Percentiles rank a stretch among this genome's conserved stretches.
phyloP scores from a whole-genome alignment of 2,888 invertebrate genomes.

The Trichopria drosophilae region DNA sequence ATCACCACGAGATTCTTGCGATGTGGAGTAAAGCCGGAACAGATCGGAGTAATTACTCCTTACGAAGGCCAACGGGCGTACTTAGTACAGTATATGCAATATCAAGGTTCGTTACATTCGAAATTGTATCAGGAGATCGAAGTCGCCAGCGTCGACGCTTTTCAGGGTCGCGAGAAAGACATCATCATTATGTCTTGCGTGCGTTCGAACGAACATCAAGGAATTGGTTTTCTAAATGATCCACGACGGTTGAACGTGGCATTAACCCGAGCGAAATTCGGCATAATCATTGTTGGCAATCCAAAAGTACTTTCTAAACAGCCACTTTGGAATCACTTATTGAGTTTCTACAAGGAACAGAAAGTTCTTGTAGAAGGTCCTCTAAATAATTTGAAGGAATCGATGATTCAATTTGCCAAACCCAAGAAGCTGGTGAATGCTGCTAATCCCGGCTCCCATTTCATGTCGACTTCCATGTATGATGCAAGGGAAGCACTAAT shows the following conservation, averaged over 20 bases:
- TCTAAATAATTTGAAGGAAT: constrained; percentile 93
- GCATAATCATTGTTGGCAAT: constrained; percentile 97
- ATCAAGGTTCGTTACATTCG: constrained; percentile 94
- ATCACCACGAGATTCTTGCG: constrained; percentile 93
- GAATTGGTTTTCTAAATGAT: constrained; percentile 98
- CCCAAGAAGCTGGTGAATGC: constrained; percentile 94
- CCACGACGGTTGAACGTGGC: constrained; percentile 97
- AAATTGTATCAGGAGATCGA: constrained; percentile 98
- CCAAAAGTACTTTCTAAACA: constrained; percentile 98
- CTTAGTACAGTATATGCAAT: constrained; percentile 97
- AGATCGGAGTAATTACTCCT: constrained; percentile 98
- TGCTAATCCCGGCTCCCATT: constrained; percentile 93
- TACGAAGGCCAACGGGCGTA: constrained; percentile 99
- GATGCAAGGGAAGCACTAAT: constrained; percentile 94
- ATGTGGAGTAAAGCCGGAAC: constrained; percentile 94
- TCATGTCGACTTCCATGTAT: constrained; percentile 97
- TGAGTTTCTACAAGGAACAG: constrained; percentile 97
- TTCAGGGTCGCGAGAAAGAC: constrained; percentile 98
- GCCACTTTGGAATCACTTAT: constrained; percentile 95
- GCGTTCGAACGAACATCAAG: constrained; percentile 96
- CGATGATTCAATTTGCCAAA: constrained; percentile 94
- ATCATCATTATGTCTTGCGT: constrained; percentile 99
- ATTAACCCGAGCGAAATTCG: constrained; percentile 94
- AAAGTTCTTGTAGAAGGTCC: constrained; percentile 97
- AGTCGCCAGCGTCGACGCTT: constrained; percentile 99